Evolutionary conservation across 2,113 vertebrate species (phyloP), one percentile per base, ranked within the genome.

Genomic region (Isurus oxyrinchus): DNA sequence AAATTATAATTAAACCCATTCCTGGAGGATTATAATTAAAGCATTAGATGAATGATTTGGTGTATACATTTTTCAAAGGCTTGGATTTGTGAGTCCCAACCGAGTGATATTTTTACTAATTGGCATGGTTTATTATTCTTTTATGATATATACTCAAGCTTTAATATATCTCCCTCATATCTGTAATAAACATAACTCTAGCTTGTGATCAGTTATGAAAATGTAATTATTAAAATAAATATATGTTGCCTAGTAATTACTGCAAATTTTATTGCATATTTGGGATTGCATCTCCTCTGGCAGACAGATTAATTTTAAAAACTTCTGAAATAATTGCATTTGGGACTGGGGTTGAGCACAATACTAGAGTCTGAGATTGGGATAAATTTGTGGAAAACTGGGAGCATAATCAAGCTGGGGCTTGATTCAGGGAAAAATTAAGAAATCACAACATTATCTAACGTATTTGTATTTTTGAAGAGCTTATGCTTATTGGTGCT

Each of bases 221-320:
- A 90, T 57, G 55, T 57, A 90, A 90, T 90, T 90, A 90, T 90
- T 59, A 57, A 90, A 59, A 57, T 90, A 59, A 90, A 59, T 55
- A 88, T 76, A 76, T 88, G 23, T 88, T 55, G 25, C 49, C 25
- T 88, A 25, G 21, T 88, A 88, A 88, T 88, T 55, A 53, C 23
- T 88, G 86, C 86, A 90, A 59, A 90, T 90, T 90, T 53, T 57
- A 57, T 90, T 27, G 53, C 16, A 90, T 59, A 90, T 57, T 35
- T 90, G 57, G 31, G 53, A 90, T 59, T 31, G 57, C 31, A 31
- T 76, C 72, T 76, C 72, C 72, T 76, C 72, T 76, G 72, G 72
- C 72, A 76, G 72, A 35, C 27, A 76, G 72, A 76, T 76, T 76
- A 7, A 76, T 76, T 90, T 59, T 8, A 59, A 90, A 27, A 53